phyloP scores from a whole-genome alignment of 1,140 invertebrate species.

The Aphidius gifuensis region DNA sequence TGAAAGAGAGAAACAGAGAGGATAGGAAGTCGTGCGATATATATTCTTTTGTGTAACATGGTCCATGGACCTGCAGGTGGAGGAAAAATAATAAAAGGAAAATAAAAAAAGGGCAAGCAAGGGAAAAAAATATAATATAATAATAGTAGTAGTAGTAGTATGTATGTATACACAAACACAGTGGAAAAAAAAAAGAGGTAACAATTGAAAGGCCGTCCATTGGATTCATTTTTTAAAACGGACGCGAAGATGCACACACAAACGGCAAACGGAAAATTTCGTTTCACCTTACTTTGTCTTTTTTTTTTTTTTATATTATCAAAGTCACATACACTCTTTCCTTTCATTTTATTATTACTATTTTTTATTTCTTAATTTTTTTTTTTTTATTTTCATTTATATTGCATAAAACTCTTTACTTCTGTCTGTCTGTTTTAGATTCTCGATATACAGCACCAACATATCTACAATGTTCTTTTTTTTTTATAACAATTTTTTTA shows the following conservation, averaged over 20 bases:
- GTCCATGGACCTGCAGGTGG: too few relatives aligned
- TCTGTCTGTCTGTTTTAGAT: slow-evolving; percentile 16
- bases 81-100: too few relatives aligned
- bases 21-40: slow-evolving; percentile 7
- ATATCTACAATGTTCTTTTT: slow-evolving; percentile 4
- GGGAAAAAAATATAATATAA: not conserved
- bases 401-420: not conserved
- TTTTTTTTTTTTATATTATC: slow-evolving; percentile 7
- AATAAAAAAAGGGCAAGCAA: not conserved
- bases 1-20: not conserved
- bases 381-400: not conserved
- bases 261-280: slow-evolving; percentile 15
- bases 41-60: slow-evolving; percentile 14
- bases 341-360: not conserved
- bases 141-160: too few relatives aligned
- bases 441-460: slow-evolving; percentile 4
- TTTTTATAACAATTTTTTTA: not conserved
- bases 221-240: not conserved
- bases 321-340: not conserved
- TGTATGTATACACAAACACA: too few relatives aligned
- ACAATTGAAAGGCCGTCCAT: slow-evolving; percentile 14
- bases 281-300: slow-evolving; percentile 4
- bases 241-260: not conserved
- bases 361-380: not conserved
- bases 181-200: not conserved